Percentiles rank a stretch among this genome's conserved stretches.
phyloP scores from a whole-genome alignment of 1,140 invertebrate species.

The Tyrophagus putrescentiae region DNA sequence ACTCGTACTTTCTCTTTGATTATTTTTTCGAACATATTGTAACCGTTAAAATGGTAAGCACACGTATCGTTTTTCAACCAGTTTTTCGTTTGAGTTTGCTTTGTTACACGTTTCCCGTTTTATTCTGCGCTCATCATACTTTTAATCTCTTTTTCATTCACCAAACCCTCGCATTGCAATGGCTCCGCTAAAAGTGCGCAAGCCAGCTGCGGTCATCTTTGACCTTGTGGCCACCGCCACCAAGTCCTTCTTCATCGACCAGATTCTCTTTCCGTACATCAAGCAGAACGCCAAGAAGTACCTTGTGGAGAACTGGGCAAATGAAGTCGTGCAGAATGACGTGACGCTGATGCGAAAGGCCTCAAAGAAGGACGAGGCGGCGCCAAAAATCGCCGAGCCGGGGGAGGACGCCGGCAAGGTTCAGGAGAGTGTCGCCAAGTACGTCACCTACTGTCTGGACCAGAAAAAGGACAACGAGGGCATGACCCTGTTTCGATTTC shows the following conservation, averaged over 20 bases:
- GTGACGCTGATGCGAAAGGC: not conserved
- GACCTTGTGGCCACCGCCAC: slow-evolving; percentile 16
- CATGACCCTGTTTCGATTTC: slow-evolving; percentile 18
- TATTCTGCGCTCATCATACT: no score
- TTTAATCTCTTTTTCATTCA: no score
- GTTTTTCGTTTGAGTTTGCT: no score
- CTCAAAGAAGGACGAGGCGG: not conserved
- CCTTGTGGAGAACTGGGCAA: slow-evolving; percentile 22
- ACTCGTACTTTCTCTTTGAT: no score
- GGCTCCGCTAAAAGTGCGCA: not conserved
- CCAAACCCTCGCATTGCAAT: no score
- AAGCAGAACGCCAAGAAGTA: slow-evolving; percentile 8
- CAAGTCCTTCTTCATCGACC: slow-evolving; percentile 18
- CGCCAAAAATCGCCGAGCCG: not conserved
- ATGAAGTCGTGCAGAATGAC: slow-evolving; percentile 18
- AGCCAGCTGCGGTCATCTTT: slow-evolving; percentile 11
- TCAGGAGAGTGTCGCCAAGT: not conserved
- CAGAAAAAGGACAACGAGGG: not conserved
- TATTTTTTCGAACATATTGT: no score
- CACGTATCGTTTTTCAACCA: no score
- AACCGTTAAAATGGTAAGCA: no score
- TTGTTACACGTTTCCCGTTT: no score
- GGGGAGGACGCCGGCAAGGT: not conserved
- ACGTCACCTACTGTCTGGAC: not conserved
- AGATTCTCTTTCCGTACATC: slow-evolving; percentile 18